Base-by-base conservation (phyloP, 92 coral and sea anemone genomes). In the Micromussa lordhowensis region DNA sequence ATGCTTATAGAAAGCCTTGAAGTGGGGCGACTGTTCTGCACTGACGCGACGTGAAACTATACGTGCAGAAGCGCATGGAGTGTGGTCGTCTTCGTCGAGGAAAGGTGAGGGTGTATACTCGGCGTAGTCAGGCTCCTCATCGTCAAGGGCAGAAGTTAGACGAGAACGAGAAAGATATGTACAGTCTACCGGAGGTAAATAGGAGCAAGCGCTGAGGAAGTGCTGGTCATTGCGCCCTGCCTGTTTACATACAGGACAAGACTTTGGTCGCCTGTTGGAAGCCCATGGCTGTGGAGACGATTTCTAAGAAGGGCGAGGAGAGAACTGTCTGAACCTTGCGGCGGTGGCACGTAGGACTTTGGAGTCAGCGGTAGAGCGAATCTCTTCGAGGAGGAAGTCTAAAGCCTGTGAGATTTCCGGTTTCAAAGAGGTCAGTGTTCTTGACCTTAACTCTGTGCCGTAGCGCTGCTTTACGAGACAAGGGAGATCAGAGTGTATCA, bases 151-250 rank as follows among this genome's bases (percentile, higher is more conserved):
- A 66, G 83, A 36, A 31, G 77, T 90, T 31, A 81, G 70, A 35
- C 88, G 92, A 73, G 92, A 44, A 22, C 80, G 72, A 53, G 87
- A 24, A 55, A 92, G 79, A 54, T 58, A 92, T 3, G 81, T 44
- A 54, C 86, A 88, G 73, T 89, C 93, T 34, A 85, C 87, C 5
- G 81, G 89, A 21, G 95, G 90, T 38, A 92, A 81, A 70, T 73
- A 92, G 6, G 95, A 85, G 86, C 95, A 92, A 18, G 78, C 16
- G 87, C 93, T 92, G 2, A 90, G 82, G 48, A 38, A 92, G 90
- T 92, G 95, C 17, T 77, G 92, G 82, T 88, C 87, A 70, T 75
- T 79, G 18, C 92, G 87, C 28, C 90, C 80, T 13, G 93, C 95
- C 34, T 92, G 85, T 77, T 80, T 85, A 61, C 93, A 85, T 4